phyloP scores from a whole-genome alignment of 2,797 vertebrate genomes.

The Thripadectes ignobilis region DNA sequence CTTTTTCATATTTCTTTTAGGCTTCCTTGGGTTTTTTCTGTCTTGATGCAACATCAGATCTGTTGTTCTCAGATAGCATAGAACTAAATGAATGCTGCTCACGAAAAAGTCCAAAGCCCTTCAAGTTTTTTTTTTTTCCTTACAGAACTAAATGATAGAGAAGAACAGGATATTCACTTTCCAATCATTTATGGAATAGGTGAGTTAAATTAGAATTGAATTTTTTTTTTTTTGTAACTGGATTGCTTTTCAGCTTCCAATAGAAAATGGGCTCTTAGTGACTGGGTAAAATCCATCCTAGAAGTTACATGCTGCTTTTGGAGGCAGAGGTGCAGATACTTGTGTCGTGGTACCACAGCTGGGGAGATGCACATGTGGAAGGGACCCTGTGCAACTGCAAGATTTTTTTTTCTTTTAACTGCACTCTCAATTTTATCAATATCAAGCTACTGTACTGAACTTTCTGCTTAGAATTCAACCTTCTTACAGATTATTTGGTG shows the following conservation, averaged over 20 bases:
- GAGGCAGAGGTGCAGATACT: not conserved
- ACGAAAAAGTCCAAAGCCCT: not conserved
- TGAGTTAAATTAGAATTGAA: conserved; percentile 62
- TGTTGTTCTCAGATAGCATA: not conserved
- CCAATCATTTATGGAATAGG: conserved; percentile 93
- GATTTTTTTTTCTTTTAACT: not conserved
- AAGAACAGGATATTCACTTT: conserved; percentile 85
- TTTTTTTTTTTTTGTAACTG: not conserved
- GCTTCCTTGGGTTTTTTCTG: not conserved
- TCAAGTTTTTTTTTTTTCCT: not conserved
- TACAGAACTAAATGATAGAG: conserved; percentile 89
- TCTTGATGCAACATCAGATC: not conserved
- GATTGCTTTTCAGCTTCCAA: not conserved
- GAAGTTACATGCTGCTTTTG: not conserved
- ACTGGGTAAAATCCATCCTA: not conserved
- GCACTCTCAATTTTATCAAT: fast-evolving
- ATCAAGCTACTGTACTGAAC: not conserved
- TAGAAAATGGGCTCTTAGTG: not conserved
- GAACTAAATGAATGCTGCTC: not conserved
- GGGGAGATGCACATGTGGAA: not conserved
- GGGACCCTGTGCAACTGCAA: not conserved
- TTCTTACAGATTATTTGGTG: not conserved
- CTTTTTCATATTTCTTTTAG: not conserved
- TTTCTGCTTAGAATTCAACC: not conserved
- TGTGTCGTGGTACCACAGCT: not conserved